Evolutionary conservation across 1,140 invertebrate species (phyloP), one percentile per base, ranked within the genome.

Genomic region (Cydia splendana): DNA sequence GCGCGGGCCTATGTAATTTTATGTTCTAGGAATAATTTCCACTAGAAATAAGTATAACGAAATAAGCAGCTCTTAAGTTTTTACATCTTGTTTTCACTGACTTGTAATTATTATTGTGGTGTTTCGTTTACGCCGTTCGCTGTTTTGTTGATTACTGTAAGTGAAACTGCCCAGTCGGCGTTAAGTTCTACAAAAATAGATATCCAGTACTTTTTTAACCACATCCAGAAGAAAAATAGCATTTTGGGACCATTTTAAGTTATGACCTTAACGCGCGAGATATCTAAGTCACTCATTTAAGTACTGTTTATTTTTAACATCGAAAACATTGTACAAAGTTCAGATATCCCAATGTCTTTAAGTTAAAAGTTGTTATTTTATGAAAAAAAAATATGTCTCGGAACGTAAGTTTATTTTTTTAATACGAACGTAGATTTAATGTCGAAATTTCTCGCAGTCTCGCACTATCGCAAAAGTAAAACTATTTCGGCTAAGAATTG

Each of bases 1-100:
- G 79, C 76, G 75, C 51, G 75, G 81, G 79, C 74, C 65, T 82
- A 77, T 86, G 79, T 88, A 82, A 86, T 88, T 89, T 87, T 89
- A 88, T 86, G 84, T 87, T 90, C 84, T 90, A 90, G 88, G 84
- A 83, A 84, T 90, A 90, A 90, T 88, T 90, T 82, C 88, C 86
- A 75, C 78, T 88, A 87, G 85, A 51, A 62, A 65, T 89, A 88
- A 89, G 87, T 67, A 81, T 88, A 88, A 88, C 76, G 77, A 79
- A 82, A 78, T 84, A 82, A 84, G 84, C 81, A 81, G 79, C 80
- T 84, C 76, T 24, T 85, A 85, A 80, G 65, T 78, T 83, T 80
- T 85, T 82, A 81, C 79, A 73, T 78, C 82, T 85, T 76, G 79
- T 85, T 80, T 82, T 77, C 80, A 76, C 38, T 78, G 81, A 81